Evolutionary conservation across 2,797 vertebrate species (phyloP).

Genomic region (Zalophus californianus): DNA sequence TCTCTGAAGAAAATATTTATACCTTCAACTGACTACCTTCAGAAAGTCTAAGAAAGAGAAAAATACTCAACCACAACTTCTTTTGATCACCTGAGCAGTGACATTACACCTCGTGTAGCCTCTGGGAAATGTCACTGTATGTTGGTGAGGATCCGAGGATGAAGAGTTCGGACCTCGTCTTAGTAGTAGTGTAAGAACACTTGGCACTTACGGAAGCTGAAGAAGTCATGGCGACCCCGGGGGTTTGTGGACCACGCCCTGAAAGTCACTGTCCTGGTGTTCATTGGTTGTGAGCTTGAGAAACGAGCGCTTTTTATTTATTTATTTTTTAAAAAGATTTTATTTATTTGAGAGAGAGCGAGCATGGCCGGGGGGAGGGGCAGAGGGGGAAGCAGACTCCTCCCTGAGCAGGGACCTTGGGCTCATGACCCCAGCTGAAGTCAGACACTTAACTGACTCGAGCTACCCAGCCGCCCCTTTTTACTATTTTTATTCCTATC

Average conservation of each 20-base stretch:
- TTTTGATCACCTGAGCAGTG: not conserved
- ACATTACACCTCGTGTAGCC: not conserved
- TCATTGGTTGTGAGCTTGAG: not conserved
- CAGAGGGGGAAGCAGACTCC: not conserved
- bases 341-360: too few species aligned
- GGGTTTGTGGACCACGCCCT: not conserved
- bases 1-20: not conserved
- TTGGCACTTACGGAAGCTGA: not conserved
- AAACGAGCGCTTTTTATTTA: not conserved
- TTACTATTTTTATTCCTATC: not conserved
- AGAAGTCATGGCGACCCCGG: not conserved
- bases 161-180: not conserved
- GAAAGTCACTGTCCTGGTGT: not conserved
- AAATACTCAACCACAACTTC: not conserved
- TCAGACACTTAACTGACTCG: not conserved
- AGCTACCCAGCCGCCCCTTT: not conserved
- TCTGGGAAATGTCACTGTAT: not conserved
- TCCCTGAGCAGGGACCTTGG: not conserved
- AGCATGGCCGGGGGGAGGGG: too few species aligned
- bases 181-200: not conserved
- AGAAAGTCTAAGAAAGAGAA: not conserved
- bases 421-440: not conserved
- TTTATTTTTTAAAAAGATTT: too few species aligned
- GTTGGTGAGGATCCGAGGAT: not conserved
- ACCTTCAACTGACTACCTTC: not conserved